These are phyloP conservation scores for Brachionus angularis DNA, from an alignment of 1,140 invertebrate species.

Conservation along the genomic window DNA sequence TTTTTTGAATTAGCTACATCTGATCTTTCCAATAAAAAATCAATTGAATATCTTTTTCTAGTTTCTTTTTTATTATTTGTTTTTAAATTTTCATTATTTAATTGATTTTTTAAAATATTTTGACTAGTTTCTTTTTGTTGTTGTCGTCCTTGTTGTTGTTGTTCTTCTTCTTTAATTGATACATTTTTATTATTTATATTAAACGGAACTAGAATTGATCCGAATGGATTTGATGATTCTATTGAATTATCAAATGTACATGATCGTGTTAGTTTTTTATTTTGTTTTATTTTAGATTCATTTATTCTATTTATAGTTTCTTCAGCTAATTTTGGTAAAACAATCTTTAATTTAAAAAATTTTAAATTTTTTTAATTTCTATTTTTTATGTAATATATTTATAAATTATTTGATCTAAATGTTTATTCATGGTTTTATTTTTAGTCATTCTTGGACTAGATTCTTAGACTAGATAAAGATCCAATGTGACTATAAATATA, in stretches of 20 bases:
- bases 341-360: conserved; percentile 3
- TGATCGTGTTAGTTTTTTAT: conserved; percentile 16
- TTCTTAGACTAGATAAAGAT: too few species aligned
- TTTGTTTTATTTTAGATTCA: neutral
- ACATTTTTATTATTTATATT: too few species aligned
- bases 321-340: neutral
- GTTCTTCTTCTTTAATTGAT: too few species aligned
- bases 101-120: neutral
- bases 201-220: conserved; percentile 10
- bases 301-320: too few species aligned
- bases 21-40: conserved; percentile 11
- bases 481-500: too few species aligned
- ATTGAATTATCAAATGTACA: neutral
- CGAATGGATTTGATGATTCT: neutral
- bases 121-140: neutral
- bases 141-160: neutral
- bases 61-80: neutral
- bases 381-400: too few species aligned
- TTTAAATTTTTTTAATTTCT: too few species aligned
- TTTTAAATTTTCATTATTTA: neutral
- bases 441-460: too few species aligned
- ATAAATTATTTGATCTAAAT: too few species aligned
- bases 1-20: neutral
- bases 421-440: too few species aligned
- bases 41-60: neutral